These are phyloP conservation scores for Acridotheres tristis DNA, from an alignment of 2,797 vertebrate species.

Conservation along the genomic window DNA sequence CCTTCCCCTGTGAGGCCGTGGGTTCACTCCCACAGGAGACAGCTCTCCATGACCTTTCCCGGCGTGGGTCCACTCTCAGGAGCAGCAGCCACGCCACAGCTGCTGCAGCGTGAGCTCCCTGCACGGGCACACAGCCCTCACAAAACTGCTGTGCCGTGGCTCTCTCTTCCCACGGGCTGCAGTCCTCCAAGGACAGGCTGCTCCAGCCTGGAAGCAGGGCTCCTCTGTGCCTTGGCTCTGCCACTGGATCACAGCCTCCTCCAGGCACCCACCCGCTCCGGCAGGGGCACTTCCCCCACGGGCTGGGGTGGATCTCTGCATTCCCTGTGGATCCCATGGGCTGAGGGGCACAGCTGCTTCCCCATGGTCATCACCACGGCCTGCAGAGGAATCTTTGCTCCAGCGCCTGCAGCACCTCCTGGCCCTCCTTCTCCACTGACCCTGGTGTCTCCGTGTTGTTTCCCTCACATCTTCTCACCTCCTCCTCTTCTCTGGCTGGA, in stretches of 20 bases:
- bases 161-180: neutral
- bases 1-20: no score
- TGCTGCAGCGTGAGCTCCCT: neutral
- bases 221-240: neutral
- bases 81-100: neutral
- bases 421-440: no score
- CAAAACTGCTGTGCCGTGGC: neutral
- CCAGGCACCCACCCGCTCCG: neutral
- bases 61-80: no score
- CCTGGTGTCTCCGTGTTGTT: neutral
- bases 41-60: neutral
- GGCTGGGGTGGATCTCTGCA: neutral
- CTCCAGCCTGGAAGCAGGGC: neutral
- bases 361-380: neutral
- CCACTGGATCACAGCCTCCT: neutral
- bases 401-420: neutral
- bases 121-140: no score
- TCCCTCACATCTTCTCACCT: no score
- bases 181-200: no score
- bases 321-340: neutral
- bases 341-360: neutral
- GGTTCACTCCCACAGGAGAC: no score
- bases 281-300: neutral
- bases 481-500: neutral
- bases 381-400: neutral